Percentiles rank a stretch among this genome's conserved stretches.
These are phyloP conservation scores for Galaxias olidus DNA, from an alignment of 2,797 vertebrate genomes.

Conservation along the genomic window DNA sequence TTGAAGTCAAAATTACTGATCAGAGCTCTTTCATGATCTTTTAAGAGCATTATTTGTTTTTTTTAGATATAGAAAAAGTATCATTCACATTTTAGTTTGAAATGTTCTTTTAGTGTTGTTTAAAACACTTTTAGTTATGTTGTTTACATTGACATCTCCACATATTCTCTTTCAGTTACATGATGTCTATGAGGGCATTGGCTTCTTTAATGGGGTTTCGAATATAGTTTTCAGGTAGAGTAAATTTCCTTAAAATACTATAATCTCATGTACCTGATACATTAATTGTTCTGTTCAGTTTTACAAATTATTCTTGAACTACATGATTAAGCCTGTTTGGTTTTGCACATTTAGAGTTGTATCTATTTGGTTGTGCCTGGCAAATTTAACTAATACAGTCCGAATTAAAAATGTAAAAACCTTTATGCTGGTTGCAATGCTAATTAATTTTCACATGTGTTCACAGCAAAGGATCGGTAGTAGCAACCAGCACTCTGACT, in stretches of 20 bases:
- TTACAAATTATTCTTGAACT: too few species aligned
- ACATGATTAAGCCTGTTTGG: too few species aligned
- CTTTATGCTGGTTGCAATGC: background rate
- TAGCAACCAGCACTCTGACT: conserved; percentile 45
- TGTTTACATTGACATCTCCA: background rate
- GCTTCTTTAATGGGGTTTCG: conserved; percentile 37
- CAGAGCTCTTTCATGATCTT: too few species aligned
- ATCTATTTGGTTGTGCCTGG: background rate
- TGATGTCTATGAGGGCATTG: conserved; percentile 11
- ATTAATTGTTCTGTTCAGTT: too few species aligned
- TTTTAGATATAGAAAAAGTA: too few species aligned
- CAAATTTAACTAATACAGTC: background rate
- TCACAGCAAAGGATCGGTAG: conserved; percentile 56
- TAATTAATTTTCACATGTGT: conserved; percentile 6
- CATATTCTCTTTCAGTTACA: conserved; percentile 46
- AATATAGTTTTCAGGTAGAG: conserved; percentile 62
- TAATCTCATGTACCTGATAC: too few species aligned
- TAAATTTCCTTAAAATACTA: background rate
- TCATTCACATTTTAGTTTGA: background rate
- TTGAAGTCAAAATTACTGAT: too few species aligned
- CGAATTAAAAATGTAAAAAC: background rate
- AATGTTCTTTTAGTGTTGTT: background rate
- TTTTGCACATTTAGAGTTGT: background rate
- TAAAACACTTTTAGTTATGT: background rate
- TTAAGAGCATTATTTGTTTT: too few species aligned